These are phyloP conservation scores for Henricia sp. DNA, from an alignment of 53 echinoderm and acorn worm species.

Conservation along the genomic window DNA sequence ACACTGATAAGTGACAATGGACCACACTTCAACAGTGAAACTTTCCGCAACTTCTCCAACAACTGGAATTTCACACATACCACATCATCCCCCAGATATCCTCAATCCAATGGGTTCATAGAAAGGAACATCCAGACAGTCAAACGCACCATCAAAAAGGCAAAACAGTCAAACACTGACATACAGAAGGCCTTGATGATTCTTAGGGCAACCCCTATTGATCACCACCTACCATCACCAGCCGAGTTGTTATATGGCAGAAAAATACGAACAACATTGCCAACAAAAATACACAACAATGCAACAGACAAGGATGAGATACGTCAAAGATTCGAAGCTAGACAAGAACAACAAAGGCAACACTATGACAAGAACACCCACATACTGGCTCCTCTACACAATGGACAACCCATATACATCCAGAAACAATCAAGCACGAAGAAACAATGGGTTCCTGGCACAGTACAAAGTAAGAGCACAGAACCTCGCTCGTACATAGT, in stretches of 20 bases:
- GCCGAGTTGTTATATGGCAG: slow-evolving; percentile 55
- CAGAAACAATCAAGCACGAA: not conserved
- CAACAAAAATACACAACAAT: slow-evolving; percentile 43
- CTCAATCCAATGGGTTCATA: slow-evolving; percentile 54
- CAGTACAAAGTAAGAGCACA: not conserved
- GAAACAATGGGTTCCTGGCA: slow-evolving; percentile 6
- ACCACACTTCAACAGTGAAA: slow-evolving; percentile 1
- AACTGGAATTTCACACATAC: slow-evolving; percentile 53
- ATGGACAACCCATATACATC: slow-evolving; percentile 9
- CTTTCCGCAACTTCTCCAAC: slow-evolving; percentile 44
- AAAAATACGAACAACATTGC: slow-evolving; percentile 56
- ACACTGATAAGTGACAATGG: slow-evolving; percentile 66
- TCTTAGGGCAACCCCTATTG: slow-evolving; percentile 54
- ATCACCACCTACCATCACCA: slow-evolving; percentile 35
- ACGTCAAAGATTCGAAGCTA: slow-evolving; percentile 18
- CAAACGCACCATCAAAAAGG: slow-evolving; percentile 34
- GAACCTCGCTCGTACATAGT: slow-evolving; percentile 19
- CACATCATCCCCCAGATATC: slow-evolving; percentile 62
- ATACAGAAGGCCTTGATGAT: slow-evolving; percentile 1
- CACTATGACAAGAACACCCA: slow-evolving; percentile 56
- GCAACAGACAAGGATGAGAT: slow-evolving; percentile 23
- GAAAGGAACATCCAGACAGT: slow-evolving; percentile 62
- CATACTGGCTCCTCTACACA: slow-evolving; percentile 6
- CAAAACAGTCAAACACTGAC: not conserved
- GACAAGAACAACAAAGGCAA: slow-evolving; percentile 57